Evolutionary conservation across 2,113 vertebrate genomes (phyloP).

Genomic region (Nesoenas mayeri): DNA sequence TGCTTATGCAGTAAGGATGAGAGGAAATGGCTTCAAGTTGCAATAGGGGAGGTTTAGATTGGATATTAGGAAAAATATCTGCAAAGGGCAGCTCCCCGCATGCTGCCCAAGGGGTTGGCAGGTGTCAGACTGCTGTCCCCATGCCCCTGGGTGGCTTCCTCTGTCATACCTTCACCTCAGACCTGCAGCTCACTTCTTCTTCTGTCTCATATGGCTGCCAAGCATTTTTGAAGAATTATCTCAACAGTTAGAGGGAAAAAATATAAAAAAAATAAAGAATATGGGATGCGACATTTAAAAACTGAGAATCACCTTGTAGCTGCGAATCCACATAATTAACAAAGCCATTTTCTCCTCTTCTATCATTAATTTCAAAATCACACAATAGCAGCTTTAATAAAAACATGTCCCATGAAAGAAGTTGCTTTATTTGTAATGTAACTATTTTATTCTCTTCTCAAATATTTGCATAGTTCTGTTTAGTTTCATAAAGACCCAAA

Average conservation of each 20-base stretch:
- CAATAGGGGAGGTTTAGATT: too few relatives aligned
- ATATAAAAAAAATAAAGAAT: not conserved
- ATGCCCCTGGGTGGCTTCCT: not conserved
- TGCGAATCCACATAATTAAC: not conserved
- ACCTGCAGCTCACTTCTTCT: not conserved
- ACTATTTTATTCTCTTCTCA: not conserved
- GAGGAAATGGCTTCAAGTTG: too few relatives aligned
- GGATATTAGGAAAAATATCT: too few relatives aligned
- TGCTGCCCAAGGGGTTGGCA: too few relatives aligned
- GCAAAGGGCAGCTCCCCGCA: too few relatives aligned
- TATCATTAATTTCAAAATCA: not conserved
- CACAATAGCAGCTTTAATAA: not conserved
- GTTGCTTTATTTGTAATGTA: not conserved
- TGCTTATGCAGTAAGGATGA: too few relatives aligned
- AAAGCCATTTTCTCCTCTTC: not conserved
- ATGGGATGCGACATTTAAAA: not conserved
- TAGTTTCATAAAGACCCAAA: conserved; percentile 21
- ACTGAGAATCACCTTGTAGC: not conserved
- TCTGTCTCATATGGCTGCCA: not conserved
- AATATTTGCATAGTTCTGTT: conserved; percentile 13
- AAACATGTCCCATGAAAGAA: not conserved
- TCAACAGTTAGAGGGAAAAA: not conserved
- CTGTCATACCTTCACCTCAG: rapidly evolving
- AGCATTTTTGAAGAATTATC: not conserved
- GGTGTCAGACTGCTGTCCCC: too few relatives aligned